Evolutionary conservation across 2,113 vertebrate species (phyloP).

Genomic region (Pitta sordida): DNA sequence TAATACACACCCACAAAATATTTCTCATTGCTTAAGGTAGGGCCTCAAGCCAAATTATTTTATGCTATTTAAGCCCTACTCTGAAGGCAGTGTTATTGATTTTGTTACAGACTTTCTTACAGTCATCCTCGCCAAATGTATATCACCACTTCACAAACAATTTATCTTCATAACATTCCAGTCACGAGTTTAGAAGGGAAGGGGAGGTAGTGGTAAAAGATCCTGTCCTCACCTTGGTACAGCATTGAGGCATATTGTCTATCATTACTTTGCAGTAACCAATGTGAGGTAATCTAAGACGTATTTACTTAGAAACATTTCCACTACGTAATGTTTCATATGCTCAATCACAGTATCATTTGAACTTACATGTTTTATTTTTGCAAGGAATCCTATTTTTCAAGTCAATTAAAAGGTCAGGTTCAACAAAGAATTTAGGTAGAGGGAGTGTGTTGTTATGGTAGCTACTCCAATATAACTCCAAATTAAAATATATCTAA

Average conservation of each 20-base stretch:
- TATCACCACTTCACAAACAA: neutral
- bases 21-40: neutral
- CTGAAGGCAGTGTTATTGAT: neutral
- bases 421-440: neutral
- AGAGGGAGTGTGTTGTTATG: neutral
- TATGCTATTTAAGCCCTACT: neutral
- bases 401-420: neutral
- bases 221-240: neutral
- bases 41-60: constrained; percentile 4
- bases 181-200: neutral
- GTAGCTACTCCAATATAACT: neutral
- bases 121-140: neutral
- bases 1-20: neutral
- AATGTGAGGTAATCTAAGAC: neutral
- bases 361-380: neutral
- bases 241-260: neutral
- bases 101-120: neutral
- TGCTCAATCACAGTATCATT: neutral
- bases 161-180: neutral
- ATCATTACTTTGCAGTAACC: neutral
- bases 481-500: neutral
- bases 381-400: neutral
- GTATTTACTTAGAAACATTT: neutral
- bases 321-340: fast-evolving
- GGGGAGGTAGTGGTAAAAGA: neutral